These are phyloP conservation scores for Austrofundulus limnaeus DNA, from an alignment of 2,113 vertebrate genomes.

Conservation along the genomic window DNA sequence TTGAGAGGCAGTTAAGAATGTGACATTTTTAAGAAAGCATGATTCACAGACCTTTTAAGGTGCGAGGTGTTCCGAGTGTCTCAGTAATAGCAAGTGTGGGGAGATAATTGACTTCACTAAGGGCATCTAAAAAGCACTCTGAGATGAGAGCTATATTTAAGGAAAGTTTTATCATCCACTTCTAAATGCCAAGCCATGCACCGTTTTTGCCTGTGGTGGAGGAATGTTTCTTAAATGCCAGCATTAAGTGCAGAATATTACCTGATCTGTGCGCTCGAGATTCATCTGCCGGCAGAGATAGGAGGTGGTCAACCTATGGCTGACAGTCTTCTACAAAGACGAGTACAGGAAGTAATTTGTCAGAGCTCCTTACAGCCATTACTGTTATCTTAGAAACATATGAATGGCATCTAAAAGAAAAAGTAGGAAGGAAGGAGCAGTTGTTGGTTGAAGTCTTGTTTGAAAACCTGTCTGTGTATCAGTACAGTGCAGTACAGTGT, in stretches of 20 bases:
- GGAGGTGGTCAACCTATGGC: conserved; percentile 40
- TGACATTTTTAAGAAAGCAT: conserved; percentile 69
- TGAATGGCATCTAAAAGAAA: conserved; percentile 22
- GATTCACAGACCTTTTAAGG: conserved; percentile 61
- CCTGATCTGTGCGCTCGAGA: conserved; percentile 57
- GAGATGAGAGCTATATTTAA: conserved; percentile 78
- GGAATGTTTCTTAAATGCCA: conserved; percentile 77
- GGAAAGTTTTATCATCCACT: conserved; percentile 74
- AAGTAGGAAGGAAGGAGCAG: neutral
- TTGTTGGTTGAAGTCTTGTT: conserved; percentile 2
- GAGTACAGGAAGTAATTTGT: conserved; percentile 62
- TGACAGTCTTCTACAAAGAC: conserved; percentile 33
- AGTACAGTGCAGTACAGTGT: neutral
- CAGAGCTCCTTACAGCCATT: conserved; percentile 52
- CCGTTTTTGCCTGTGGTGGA: conserved; percentile 58
- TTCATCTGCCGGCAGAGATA: conserved; percentile 62
- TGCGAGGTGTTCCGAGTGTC: conserved; percentile 60
- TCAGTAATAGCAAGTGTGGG: conserved; percentile 70
- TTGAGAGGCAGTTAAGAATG: conserved; percentile 58
- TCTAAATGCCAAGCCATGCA: conserved; percentile 75
- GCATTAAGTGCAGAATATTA: conserved; percentile 74
- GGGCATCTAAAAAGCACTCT: conserved; percentile 75
- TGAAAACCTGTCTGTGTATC: neutral
- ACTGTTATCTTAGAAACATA: conserved; percentile 51
- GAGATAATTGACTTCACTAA: conserved; percentile 77